Percentiles rank a stretch among this genome's conserved stretches.
phyloP scores from a whole-genome alignment of 1,140 invertebrate genomes.

The Zeugodacus cucurbitae region DNA sequence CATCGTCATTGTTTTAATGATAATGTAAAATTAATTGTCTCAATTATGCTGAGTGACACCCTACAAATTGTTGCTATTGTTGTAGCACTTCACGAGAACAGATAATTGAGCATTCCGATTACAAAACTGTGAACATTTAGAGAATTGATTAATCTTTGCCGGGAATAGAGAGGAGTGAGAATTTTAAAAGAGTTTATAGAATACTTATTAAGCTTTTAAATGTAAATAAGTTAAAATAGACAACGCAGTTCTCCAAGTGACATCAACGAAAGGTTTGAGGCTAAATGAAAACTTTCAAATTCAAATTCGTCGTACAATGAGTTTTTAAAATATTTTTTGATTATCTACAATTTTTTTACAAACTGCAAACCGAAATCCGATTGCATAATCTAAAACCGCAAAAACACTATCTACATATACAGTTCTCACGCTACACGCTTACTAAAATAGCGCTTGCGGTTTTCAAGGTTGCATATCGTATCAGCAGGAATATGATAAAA shows the following conservation, averaged over 20 bases:
- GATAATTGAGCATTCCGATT: neutral
- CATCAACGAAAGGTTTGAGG: too few species aligned
- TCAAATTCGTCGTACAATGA: too few species aligned
- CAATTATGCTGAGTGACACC: neutral
- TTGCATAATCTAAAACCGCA: neutral
- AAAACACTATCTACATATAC: neutral
- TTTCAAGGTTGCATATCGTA: neutral
- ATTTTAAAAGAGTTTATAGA: too few species aligned
- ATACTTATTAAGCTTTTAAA: too few species aligned
- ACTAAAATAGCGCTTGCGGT: neutral
- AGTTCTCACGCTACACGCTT: neutral
- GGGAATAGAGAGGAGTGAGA: neutral
- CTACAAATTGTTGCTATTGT: neutral
- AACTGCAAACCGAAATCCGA: too few species aligned
- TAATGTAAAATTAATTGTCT: slow-evolving; percentile 24
- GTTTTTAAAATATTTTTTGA: too few species aligned
- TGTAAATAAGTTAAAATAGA: too few species aligned
- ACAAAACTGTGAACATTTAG: neutral
- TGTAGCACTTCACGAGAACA: neutral
- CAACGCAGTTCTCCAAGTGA: too few species aligned
- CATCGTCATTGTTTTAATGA: neutral
- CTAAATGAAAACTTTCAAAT: too few species aligned
- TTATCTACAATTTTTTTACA: too few species aligned
- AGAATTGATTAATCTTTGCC: neutral
- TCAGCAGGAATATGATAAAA: neutral